phyloP scores from a whole-genome alignment of 2,888 invertebrate genomes.

The Micropterix aruncella region DNA sequence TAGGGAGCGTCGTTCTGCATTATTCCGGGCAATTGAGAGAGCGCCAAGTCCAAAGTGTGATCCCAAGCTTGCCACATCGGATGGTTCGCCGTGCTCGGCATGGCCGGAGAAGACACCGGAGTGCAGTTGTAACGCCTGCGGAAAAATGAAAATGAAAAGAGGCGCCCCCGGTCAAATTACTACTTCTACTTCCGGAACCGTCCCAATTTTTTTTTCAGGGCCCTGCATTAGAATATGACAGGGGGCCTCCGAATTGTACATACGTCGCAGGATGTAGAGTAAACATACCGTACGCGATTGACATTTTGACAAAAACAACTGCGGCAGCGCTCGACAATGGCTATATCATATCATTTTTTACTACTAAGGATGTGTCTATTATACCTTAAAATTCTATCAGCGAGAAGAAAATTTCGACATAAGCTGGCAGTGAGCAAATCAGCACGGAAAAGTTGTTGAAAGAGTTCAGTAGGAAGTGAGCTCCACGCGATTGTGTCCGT shows the following conservation, averaged over 20 bases:
- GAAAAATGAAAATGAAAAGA: too few relatives aligned
- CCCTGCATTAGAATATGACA: background rate
- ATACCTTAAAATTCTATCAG: constrained; percentile 81
- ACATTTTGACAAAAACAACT: too few relatives aligned
- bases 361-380: background rate
- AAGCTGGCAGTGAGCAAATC: constrained; percentile 96
- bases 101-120: constrained; percentile 82
- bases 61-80: constrained; percentile 98
- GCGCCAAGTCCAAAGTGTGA: constrained; percentile 84
- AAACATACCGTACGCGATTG: background rate
- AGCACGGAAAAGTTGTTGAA: constrained; percentile 93
- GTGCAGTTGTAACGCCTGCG: constrained; percentile 85
- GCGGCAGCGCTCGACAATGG: background rate
- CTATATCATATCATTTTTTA: background rate
- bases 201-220: too few relatives aligned
- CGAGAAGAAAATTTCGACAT: constrained; percentile 92
- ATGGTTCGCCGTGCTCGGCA: constrained; percentile 84
- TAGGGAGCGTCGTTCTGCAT: constrained; percentile 46
- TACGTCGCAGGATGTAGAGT: background rate
- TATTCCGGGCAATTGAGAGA: constrained; percentile 77
- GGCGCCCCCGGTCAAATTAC: too few relatives aligned
- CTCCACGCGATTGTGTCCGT: constrained; percentile 99
- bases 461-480: constrained; percentile 83
- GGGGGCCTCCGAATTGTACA: constrained; percentile 1
- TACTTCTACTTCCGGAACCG: too few relatives aligned